A percentile compares a stretch with the other conserved stretches of the same genome.
Evolutionary conservation across 1,140 invertebrate species (phyloP).

Genomic region (Cardiocondyla obscurior): DNA sequence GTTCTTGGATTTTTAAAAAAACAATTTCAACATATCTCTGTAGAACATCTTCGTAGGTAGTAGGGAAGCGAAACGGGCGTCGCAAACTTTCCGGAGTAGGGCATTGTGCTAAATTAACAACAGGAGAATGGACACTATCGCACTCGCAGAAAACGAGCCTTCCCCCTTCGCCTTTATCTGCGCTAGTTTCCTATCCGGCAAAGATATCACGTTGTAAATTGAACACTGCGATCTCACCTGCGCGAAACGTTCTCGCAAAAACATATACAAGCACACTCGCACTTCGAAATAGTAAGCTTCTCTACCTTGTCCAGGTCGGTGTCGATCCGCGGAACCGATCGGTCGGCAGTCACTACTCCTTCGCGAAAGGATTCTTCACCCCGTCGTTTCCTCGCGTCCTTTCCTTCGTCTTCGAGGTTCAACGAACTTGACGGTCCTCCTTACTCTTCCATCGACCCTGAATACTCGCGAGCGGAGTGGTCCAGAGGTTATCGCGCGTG

Average conservation of each 20-base stretch:
- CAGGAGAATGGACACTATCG: background rate
- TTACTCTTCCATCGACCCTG: slow-evolving; percentile 19
- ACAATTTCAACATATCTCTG: background rate
- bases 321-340: slow-evolving; percentile 38
- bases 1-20: background rate
- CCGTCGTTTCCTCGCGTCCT: background rate
- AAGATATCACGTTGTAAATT: slow-evolving; percentile 3
- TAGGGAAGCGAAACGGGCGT: background rate
- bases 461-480: background rate
- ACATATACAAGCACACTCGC: background rate
- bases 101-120: background rate
- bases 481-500: slow-evolving; percentile 3
- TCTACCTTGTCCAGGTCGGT: slow-evolving; percentile 58
- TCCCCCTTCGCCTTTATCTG: background rate
- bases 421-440: background rate
- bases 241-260: background rate
- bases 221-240: background rate
- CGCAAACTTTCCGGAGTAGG: background rate
- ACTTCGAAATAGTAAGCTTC: slow-evolving; percentile 2
- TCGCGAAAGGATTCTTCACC: background rate
- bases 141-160: background rate
- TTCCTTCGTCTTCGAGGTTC: slow-evolving; percentile 9
- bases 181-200: background rate
- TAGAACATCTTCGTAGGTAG: background rate
- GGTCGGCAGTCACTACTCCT: slow-evolving; percentile 22